Base-by-base conservation (phyloP, 1,140 invertebrate genomes). In the Drosophila varians region DNA sequence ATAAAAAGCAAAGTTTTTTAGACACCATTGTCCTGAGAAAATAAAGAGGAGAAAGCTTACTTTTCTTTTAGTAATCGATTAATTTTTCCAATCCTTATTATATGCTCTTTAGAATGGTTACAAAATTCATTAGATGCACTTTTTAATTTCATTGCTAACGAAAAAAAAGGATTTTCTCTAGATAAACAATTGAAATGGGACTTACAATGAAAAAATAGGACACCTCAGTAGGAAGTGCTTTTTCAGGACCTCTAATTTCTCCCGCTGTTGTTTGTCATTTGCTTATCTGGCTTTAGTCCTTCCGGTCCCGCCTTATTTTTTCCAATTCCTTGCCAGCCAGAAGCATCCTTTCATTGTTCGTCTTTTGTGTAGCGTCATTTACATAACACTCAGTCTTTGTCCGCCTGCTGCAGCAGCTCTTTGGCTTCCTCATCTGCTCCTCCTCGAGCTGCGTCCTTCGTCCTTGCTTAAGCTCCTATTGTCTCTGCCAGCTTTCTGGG, bases 261-360 rank as follows among this genome's bases (percentile, higher is more conserved):
- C 31, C 51, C 42, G 58, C 48, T 57, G 72, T 76, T 86, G 79
- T 86, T 84, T 86, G 80, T 86, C 80, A 84, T 86, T 65, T 75
- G 62, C 76, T 83, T 83, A 83, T 82, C 78, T 34, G 57, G 43
- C 53, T 66, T 64, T 53, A 57, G 62, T 49, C 25, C 14, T 58
- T 25, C 26, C 66, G 23, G 68, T 72, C 38, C 36, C 46, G 26
- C 46, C 60, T 53, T 9, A 36, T 52, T 42, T 62, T 26, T 7
- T 21, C 19, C 45, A 45, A 54, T 71, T 52, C 47, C 8, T 42
- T 18, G 36, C 14, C 36, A 16, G 12, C 14, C n/a, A 8, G 36
- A 12, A 38, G 36, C 36, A 38, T 46, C 46, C 46, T 7, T 2
- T 19, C 46, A 14, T 49, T 72, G 42, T 48, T 73, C 36, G 9